Evolutionary conservation across 1,140 invertebrate genomes (phyloP).

Genomic region (Drosophila elegans): DNA sequence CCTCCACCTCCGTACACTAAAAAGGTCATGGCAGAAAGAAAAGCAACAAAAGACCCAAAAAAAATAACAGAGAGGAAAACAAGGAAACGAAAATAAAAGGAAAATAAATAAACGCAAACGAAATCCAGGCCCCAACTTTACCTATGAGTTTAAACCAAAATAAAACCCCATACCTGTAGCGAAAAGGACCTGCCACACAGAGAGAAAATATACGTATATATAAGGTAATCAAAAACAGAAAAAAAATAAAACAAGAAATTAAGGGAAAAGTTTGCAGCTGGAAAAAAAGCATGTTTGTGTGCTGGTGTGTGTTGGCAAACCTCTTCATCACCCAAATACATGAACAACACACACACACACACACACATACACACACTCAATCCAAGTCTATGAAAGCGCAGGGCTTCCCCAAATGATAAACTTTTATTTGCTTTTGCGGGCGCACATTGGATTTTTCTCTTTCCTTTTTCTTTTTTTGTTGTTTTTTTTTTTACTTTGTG

Average conservation of each 20-base stretch:
- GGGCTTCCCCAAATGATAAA: constrained; percentile 83
- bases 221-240: constrained; percentile 35
- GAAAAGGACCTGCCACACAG: constrained; percentile 38
- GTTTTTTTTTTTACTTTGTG: constrained; percentile 20
- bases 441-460: constrained; percentile 59
- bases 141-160: constrained; percentile 65
- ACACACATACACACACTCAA: constrained; percentile 26
- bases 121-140: constrained; percentile 63
- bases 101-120: constrained; percentile 48
- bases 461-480: not conserved
- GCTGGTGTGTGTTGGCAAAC: constrained; percentile 27
- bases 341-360: constrained; percentile 16
- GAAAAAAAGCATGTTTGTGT: constrained; percentile 40
- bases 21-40: constrained; percentile 70
- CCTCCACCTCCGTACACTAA: constrained; percentile 16
- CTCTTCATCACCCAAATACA: constrained; percentile 47
- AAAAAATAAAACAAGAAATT: constrained; percentile 62
- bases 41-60: constrained; percentile 29
- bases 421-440: constrained; percentile 81
- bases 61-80: constrained; percentile 1
- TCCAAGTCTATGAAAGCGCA: constrained; percentile 74
- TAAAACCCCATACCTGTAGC: constrained; percentile 72
- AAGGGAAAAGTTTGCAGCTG: constrained; percentile 72
- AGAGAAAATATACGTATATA: constrained; percentile 11
- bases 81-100: constrained; percentile 33